Base-by-base conservation (phyloP, 2,113 vertebrate species). In the Rhinopomastus cyanomelas region DNA sequence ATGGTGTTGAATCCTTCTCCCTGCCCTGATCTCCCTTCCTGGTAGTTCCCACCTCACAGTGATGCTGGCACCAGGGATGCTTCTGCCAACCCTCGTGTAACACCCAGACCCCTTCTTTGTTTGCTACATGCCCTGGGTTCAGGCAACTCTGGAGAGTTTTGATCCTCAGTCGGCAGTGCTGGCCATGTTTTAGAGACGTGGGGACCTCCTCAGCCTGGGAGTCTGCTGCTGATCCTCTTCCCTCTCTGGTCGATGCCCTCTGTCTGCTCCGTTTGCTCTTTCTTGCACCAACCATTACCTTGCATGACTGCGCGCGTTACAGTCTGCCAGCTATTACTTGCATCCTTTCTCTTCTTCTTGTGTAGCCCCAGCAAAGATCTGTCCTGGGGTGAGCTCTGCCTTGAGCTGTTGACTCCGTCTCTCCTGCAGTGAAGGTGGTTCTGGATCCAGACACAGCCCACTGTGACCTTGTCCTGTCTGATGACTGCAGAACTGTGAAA, bases 401-500 rank as follows among this genome's bases (percentile, higher is more conserved):
- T 57, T 72, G 12, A n/a, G 3, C 9, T 34, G 12, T 29, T 77
- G 34, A 5, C 59, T 68, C 53, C 37, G 5, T 68, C 59, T 76
- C 37, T 60, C 64, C 59, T 72, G 39, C 73, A 86, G 87, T 4
- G 60, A 29, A 20, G 1, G 39, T 88, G 64, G 7, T 88, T 60
- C 90, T 90, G 85, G 77, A 87, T 37, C 39, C 92, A 30, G 51
- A 81, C 51, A 94, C 73, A 29, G 65, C 85, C 39, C 85, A 81
- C 52, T 44, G 78, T 1, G 36, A 74, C 39, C 69, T 84, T 2
- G 30, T 91, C 12, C 51, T 92, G 65, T 57, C 48, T n/a, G 65
- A 61, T 0, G 32, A 66, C 30, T 21, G 87, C 69, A 84, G 12
- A 73, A 53, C 46, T 1, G 68, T 81, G 59, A 69, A 11, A 27